These are phyloP conservation scores for Clanis bilineata DNA, from an alignment of 2,888 invertebrate species.

Conservation along the genomic window DNA sequence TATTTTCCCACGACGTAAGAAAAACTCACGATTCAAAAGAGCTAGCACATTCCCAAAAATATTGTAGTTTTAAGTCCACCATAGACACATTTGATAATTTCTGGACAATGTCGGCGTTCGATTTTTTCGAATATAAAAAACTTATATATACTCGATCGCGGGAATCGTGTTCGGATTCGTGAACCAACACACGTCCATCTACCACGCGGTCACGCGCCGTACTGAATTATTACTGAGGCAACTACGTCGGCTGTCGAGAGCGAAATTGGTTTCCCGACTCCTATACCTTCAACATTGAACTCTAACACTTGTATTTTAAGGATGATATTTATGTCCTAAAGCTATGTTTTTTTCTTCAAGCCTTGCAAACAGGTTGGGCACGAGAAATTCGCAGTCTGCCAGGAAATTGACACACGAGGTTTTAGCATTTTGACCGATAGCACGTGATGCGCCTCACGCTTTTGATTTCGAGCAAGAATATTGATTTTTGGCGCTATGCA, in stretches of 20 bases:
- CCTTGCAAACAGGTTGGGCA: conserved; percentile 59
- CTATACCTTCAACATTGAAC: conserved; percentile 46
- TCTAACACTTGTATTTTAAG: conserved; percentile 41
- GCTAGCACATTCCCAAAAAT: conserved; percentile 45
- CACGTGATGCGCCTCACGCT: conserved; percentile 20
- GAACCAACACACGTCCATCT: conserved; percentile 47
- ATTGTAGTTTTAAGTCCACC: conserved; percentile 18
- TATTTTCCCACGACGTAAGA: conserved; percentile 37
- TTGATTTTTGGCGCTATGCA: not conserved
- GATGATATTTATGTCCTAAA: conserved; percentile 43
- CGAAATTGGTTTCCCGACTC: conserved; percentile 71
- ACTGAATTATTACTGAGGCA: conserved; percentile 70
- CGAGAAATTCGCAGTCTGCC: conserved; percentile 65
- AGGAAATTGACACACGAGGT: conserved; percentile 56
- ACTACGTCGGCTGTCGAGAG: conserved; percentile 64
- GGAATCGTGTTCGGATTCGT: conserved; percentile 23
- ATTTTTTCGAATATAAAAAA: conserved; percentile 33
- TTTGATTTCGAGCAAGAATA: not conserved
- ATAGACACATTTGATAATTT: conserved; percentile 31
- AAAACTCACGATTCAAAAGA: conserved; percentile 44
- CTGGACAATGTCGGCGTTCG: conserved; percentile 7
- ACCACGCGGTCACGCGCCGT: conserved; percentile 66
- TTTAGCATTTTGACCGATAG: conserved; percentile 57
- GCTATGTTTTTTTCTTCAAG: conserved; percentile 47
- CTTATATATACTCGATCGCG: conserved; percentile 52